A percentile compares a stretch with the other conserved stretches of the same genome.
phyloP scores from a whole-genome alignment of 2,113 vertebrate genomes.

The Malurus cyaneus region DNA sequence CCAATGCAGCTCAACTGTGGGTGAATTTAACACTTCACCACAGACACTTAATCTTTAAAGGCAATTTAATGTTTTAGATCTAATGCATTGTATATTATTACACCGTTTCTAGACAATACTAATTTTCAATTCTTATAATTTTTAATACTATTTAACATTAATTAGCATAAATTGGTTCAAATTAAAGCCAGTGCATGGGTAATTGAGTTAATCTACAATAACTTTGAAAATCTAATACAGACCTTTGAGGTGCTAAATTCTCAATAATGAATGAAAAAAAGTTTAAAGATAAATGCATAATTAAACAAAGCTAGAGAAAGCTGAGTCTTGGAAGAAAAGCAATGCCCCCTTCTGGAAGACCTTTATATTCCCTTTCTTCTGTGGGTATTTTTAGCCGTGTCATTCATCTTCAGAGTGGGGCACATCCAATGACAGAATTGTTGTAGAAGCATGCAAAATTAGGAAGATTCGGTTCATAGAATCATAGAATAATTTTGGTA shows the following conservation, averaged over 20 bases:
- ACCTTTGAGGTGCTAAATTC: constrained; percentile 19
- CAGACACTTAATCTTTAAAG: constrained; percentile 26
- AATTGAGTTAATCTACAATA: constrained; percentile 21
- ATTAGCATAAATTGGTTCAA: constrained; percentile 5
- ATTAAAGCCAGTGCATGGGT: constrained; percentile 9
- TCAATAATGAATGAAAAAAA: constrained; percentile 11
- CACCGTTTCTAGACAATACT: not conserved
- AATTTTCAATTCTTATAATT: not conserved
- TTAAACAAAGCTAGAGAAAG: not conserved
- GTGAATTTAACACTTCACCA: constrained; percentile 2
- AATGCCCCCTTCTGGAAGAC: constrained; percentile 4
- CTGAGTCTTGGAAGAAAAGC: not conserved
- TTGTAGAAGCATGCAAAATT: not conserved
- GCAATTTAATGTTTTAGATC: constrained; percentile 13
- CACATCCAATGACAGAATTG: not conserved
- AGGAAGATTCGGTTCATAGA: not conserved
- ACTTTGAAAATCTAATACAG: not conserved
- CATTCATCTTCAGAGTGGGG: not conserved
- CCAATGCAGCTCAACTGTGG: not conserved
- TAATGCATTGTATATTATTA: not conserved
- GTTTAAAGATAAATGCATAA: not conserved
- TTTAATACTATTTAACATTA: not conserved
- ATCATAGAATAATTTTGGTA: not conserved
- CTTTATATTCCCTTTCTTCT: not conserved
- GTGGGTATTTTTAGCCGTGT: rapidly evolving